Conservation (phyloP, 2,797 vertebrate species). For the Holocentrus rufus region DNA sequence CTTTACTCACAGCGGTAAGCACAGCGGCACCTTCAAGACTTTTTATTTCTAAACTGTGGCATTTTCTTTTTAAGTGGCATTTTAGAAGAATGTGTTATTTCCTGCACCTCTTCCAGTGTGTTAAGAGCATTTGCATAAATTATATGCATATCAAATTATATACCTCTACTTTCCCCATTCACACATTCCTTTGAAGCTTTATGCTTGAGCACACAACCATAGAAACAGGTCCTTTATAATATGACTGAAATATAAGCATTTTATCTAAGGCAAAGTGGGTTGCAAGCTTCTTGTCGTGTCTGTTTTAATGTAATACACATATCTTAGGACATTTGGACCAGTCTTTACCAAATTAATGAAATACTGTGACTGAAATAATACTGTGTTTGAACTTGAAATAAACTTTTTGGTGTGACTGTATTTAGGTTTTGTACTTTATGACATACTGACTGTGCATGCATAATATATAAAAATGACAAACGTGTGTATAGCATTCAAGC, state of each 20-base stretch:
- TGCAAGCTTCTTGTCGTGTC: background rate
- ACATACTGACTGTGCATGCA: background rate
- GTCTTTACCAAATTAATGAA: slow-evolving; percentile 12
- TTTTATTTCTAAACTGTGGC: background rate
- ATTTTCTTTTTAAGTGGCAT: slow-evolving; percentile 4
- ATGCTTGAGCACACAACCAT: slow-evolving; percentile 13
- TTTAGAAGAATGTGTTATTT: slow-evolving; percentile 28
- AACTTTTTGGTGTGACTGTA: background rate
- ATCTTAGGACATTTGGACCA: slow-evolving; percentile 10
- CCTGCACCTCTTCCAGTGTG: slow-evolving; percentile 16
- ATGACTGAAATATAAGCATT: slow-evolving; percentile 24
- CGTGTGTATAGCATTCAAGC: slow-evolving; percentile 26
- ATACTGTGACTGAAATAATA: slow-evolving; percentile 37
- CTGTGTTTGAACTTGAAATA: slow-evolving; percentile 35
- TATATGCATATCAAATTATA: background rate
- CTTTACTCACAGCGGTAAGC: slow-evolving; percentile 27
- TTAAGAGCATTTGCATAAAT: background rate
- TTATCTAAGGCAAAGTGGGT: slow-evolving; percentile 14
- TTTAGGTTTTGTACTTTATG: background rate
- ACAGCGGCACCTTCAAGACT: slow-evolving; percentile 47
- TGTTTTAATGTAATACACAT: slow-evolving; percentile 25
- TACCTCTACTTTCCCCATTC: background rate
- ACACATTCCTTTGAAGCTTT: slow-evolving; percentile 41
- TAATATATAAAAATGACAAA: background rate
- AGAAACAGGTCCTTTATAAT: slow-evolving; percentile 27